Evolutionary conservation across 92 coral and sea anemone genomes (phyloP).

Genomic region (Hydrozoanthus gracilis): DNA sequence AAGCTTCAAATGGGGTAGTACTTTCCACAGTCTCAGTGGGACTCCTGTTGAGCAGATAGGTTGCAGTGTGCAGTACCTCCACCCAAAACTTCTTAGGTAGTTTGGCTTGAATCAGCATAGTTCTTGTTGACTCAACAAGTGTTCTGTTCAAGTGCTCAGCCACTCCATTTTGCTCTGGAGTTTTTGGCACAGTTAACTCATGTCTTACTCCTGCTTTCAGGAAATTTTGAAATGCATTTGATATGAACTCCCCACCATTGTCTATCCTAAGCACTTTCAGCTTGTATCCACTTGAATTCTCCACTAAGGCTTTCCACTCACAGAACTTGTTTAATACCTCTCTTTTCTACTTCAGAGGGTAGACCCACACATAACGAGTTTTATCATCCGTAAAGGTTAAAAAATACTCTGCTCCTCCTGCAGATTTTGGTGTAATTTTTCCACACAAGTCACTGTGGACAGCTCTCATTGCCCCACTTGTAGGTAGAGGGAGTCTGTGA

Average conservation of each 20-base stretch:
- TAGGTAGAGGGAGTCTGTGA: constrained; percentile 60
- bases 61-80: constrained; percentile 64
- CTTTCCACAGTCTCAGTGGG: constrained; percentile 47
- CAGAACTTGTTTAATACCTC: constrained; percentile 61
- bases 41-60: constrained; percentile 55
- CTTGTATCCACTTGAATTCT: constrained; percentile 67
- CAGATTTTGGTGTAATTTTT: constrained; percentile 59
- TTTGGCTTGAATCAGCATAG: constrained; percentile 62
- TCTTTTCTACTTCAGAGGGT: constrained; percentile 58
- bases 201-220: constrained; percentile 63
- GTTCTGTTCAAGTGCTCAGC: constrained; percentile 70
- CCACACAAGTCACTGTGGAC: constrained; percentile 78
- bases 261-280: constrained; percentile 61
- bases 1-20: constrained; percentile 57
- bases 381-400: constrained; percentile 72
- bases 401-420: constrained; percentile 68
- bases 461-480: constrained; percentile 54
- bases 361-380: constrained; percentile 68
- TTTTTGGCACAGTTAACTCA: constrained; percentile 58
- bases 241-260: constrained; percentile 68
- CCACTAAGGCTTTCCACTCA: constrained; percentile 66
- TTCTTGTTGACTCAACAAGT: constrained; percentile 65
- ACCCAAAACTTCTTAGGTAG: constrained; percentile 72
- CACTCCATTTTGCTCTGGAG: constrained; percentile 70
- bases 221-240: constrained; percentile 61